phyloP scores from a whole-genome alignment of 2,888 invertebrate species.

The Lepidochrysops patricia region DNA sequence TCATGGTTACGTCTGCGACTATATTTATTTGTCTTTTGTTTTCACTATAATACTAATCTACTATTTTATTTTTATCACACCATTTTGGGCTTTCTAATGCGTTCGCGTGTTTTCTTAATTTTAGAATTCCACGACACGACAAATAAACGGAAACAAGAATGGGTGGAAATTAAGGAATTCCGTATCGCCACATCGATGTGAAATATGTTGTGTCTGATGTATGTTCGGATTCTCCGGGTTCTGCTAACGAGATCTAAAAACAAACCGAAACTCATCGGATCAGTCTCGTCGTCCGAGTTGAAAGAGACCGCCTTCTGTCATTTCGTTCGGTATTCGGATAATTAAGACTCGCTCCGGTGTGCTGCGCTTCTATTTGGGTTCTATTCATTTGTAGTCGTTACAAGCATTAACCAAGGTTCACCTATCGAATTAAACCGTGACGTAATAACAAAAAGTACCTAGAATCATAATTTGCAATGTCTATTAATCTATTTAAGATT shows the following conservation, averaged over 20 bases:
- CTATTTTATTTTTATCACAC: conserved; percentile 1
- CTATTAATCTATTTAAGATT: background rate
- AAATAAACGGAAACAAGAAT: conserved; percentile 31
- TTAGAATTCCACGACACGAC: conserved; percentile 39
- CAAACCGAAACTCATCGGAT: conserved; percentile 38
- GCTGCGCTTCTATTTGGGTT: conserved; percentile 28
- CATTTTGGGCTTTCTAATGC: background rate
- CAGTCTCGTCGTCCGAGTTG: conserved; percentile 46
- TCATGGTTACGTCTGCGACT: too few relatives aligned
- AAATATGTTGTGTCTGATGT: conserved; percentile 55
- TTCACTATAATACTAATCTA: background rate
- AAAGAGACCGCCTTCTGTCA: conserved; percentile 47
- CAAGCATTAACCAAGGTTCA: too few relatives aligned
- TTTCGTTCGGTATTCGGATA: conserved; percentile 50
- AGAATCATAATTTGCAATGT: background rate
- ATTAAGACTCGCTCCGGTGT: conserved; percentile 50
- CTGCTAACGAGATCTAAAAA: conserved; percentile 61
- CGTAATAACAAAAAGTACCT: background rate
- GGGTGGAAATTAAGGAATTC: conserved; percentile 55
- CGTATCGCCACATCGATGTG: conserved; percentile 48
- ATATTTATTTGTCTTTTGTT: background rate
- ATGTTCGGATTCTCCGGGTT: conserved; percentile 47
- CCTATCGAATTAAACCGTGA: background rate
- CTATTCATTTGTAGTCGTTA: background rate
- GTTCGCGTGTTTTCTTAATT: conserved; percentile 47